Base-by-base conservation (phyloP, 2,797 vertebrate species). In the Rhinoraja longicauda region DNA sequence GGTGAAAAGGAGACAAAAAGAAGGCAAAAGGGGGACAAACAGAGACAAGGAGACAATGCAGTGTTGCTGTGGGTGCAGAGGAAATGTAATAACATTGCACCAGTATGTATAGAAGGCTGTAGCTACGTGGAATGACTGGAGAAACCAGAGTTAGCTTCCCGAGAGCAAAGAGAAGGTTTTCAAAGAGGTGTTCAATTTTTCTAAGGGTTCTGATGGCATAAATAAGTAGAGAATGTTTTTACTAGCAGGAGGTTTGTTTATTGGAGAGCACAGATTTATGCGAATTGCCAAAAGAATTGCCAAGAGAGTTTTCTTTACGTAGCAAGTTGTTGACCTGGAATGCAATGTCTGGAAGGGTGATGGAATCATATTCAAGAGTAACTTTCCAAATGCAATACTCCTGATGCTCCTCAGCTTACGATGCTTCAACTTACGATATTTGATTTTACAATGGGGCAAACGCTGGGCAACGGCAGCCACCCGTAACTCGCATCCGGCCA, bases 381-480 rank as follows among this genome's bases (percentile, higher is more conserved):
- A 39, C 88, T 45, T 91, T 91, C 88, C 72, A 13, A 90, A 70
- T 32, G 88, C 7, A 90, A 39, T 72, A 72, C 17, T n/a, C n/a
- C n/a, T n/a, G n/a, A n/a, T n/a, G n/a, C n/a, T n/a, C n/a, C n/a
- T n/a, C n/a, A n/a, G n/a, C n/a, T n/a, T n/a, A n/a, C n/a, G n/a
- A n/a, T n/a, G n/a, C n/a, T n/a, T n/a, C n/a, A n/a, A n/a, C n/a
- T n/a, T n/a, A n/a, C n/a, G n/a, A n/a, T n/a, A n/a, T n/a, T n/a
- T n/a, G n/a, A n/a, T n/a, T n/a, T n/a, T n/a, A n/a, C n/a, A n/a
- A n/a, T n/a, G n/a, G n/a, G n/a, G n/a, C n/a, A n/a, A n/a, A n/a
- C n/a, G n/a, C n/a, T n/a, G n/a, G n/a, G n/a, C n/a, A n/a, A n/a
- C n/a, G n/a, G n/a, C n/a, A n/a, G n/a, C n/a, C n/a, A n/a, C n/a